phyloP scores from a whole-genome alignment of 2,888 invertebrate species.

The Lithosia quadra region DNA sequence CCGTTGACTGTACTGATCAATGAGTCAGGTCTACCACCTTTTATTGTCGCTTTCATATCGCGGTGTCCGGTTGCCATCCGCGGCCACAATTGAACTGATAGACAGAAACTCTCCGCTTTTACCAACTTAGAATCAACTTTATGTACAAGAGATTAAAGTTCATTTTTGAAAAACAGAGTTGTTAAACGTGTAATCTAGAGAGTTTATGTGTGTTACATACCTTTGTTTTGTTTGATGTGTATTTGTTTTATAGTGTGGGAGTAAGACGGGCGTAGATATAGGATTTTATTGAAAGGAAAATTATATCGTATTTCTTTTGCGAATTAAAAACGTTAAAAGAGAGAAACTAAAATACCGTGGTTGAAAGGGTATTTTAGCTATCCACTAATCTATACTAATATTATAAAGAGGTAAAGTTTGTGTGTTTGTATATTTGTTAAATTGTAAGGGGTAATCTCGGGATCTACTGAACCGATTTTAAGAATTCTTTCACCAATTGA shows the following conservation, averaged over 20 bases:
- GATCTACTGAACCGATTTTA: no score
- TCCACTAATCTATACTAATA: no score
- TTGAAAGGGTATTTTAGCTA: no score
- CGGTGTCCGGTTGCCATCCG: constrained; percentile 85
- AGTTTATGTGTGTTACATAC: constrained; percentile 55
- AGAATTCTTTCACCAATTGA: no score
- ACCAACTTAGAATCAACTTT: constrained; percentile 28
- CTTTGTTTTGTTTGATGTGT: constrained; percentile 53
- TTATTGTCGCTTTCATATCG: constrained; percentile 84
- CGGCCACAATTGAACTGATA: constrained; percentile 70
- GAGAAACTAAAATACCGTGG: no score
- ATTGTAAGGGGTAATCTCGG: no score
- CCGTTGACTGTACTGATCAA: constrained; percentile 75
- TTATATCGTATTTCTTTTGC: not conserved
- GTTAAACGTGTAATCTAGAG: constrained; percentile 47
- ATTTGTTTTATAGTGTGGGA: constrained; percentile 1
- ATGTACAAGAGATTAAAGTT: not conserved
- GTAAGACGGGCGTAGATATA: not conserved
- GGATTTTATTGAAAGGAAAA: not conserved
- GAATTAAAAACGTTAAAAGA: not conserved
- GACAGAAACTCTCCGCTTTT: constrained; percentile 47
- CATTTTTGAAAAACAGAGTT: constrained; percentile 22
- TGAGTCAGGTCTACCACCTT: constrained; percentile 83
- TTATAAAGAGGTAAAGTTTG: no score
- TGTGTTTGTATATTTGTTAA: no score